Base-by-base conservation (phyloP, 2,888 invertebrate species). In the Poecilobothrus nobilitatus region DNA sequence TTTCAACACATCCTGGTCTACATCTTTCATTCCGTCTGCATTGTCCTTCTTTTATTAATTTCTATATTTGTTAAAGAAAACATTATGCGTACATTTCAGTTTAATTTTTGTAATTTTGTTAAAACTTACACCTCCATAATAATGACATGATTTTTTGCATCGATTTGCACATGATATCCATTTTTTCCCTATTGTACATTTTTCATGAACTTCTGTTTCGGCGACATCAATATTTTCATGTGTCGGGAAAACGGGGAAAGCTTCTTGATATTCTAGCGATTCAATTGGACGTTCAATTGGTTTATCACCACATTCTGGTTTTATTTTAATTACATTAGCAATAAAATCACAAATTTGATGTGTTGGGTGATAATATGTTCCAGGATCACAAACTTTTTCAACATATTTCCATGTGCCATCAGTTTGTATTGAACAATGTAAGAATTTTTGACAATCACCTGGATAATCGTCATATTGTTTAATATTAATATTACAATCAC, bases 91-190 rank as follows among this genome's bases (percentile, higher is more conserved):
- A 37, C 2, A 37, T 5, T 37, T 37, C 2, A 37, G 7, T 10
- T 37, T 12, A 37, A 37, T 10, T 10, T 8, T 37, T 5, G 7
- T 5, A 37, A 37, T 37, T 12, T 8, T 37, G 12, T n/a, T n/a
- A 37, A 37, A 37, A 9, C 69, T 72, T 1, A 77, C 77, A 66
- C 84, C 80, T 62, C 83, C 83, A 78, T 88, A 92, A 76, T 87
- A 86, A 68, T 87, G 83, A 76, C 94, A 94, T 1, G 91, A 82
- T 70, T 85, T 84, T 71, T 88, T 86, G 77, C 94, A 94, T 12
- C 86, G 84, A 74, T 89, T 87, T 0, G 90, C 91, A 76, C 94
- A 94, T 0, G 87, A 83, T 0, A 85, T 83, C 84, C 86, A 88
- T n/a, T 83, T 80, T 70, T 85, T 82, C 0, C 86, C 89, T 0